Base-by-base conservation (phyloP, 2,797 vertebrate species). In the Crax fasciolata region DNA sequence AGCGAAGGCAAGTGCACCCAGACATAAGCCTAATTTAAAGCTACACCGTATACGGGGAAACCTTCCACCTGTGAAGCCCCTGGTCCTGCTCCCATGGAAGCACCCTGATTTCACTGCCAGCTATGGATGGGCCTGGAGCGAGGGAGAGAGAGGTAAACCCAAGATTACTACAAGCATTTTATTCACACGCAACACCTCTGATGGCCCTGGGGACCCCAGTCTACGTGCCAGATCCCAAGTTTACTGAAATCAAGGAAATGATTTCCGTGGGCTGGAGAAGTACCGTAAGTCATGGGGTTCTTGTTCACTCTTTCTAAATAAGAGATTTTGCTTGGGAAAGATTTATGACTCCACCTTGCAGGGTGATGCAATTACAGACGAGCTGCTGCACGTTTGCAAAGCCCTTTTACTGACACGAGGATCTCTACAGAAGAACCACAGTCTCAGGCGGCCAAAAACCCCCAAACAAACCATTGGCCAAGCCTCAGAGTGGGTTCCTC, bases 1-100 rank as follows among this genome's bases (percentile, higher is more conserved):
- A 75, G 21, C 27, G 16, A 5, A 76, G 83, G 72, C 79, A 76
- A 44, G 65, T 25, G 21, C 16, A 13, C 7, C 41, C 12, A 14
- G 63, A 73, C 28, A 70, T 43, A 73, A 84, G 35, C 55, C 58
- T 28, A 7, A 39, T 23, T 25, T 38, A 70, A 91, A 89, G 55
- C 18, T 54, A 38, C 1, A 0, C 9, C 1, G 49, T 59, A 27
- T 3, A n/a, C 0, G 0, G 44, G 5, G 24, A 83, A 78, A 54
- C 32, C 32, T 80, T 92, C 80, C 35, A 46, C 7, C 1, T n/a
- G 41, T 75, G 62, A 89, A 92, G 67, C 48, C 46, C 9, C 13
- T 59, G 39, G 13, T 76, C 43, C 39, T 59, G 38, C 32, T 93
- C 5, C 43, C 28, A 9, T 43, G 59, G 55, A 84, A 88, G 9